Base-by-base conservation (phyloP, 2,113 vertebrate genomes). In the Istiophorus platypterus region DNA sequence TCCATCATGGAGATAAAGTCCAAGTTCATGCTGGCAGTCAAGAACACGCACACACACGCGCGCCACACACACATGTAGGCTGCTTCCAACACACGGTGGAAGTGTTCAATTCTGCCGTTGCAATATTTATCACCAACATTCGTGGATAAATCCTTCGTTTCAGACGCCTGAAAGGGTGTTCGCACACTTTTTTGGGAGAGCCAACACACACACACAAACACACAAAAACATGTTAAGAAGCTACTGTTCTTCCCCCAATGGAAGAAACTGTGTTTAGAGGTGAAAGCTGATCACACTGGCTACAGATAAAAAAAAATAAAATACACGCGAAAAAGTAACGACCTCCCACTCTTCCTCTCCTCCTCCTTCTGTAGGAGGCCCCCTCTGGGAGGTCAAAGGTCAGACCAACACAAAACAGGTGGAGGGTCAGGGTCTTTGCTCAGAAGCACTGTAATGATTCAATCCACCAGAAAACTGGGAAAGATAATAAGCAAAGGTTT, bases 41-140 rank as follows among this genome's bases (percentile, higher is more conserved):
- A 52, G 15, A 49, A 45, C 56, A 24, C 62, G 80, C 66, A 65
- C 20, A 67, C 71, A 64, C 65, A 56, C 31, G 63, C 64, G 51
- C 57, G 57, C 64, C 76, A 58, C 51, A 72, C 72, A 78, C 72
- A 76, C 73, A 57, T 7, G 15, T 1, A 42, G 5, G 29, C n/a
- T 34, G 54, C 22, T 18, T 54, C 39, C 7, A 2, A 67, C 62
- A 76, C 69, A 76, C 57, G 82, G 34, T 67, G 87, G 85, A 91
- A 85, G 83, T 89, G 72, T 90, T 92, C 83, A 90, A 80, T 92
- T 84, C 56, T 86, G 81, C 73, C 13, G 13, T 82, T 86, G 81
- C 72, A 87, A 90, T 92, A 90, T 92, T 89, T 85, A 90, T 90
- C 75, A 90, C 66, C 1, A 29, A 62, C 20, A 41, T 68, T 68